A percentile compares a stretch with the other conserved stretches of the same genome.
These are phyloP conservation scores for Tetranychus piercei DNA, from an alignment of 2,888 invertebrate species.

Conservation along the genomic window DNA sequence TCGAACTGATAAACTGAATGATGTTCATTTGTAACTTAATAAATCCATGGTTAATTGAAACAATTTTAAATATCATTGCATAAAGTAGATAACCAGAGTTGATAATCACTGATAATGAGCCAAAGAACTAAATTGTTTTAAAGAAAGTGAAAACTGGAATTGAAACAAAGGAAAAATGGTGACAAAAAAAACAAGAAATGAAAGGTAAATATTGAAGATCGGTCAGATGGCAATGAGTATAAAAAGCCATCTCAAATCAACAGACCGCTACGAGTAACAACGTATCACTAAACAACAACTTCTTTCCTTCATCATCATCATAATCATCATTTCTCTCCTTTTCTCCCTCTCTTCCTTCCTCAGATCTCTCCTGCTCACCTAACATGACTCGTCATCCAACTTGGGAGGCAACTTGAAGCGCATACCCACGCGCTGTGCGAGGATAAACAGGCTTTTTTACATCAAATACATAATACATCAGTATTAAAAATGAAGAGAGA, in stretches of 20 bases:
- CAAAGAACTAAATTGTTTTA: neutral
- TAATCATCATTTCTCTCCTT: neutral
- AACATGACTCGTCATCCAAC: neutral
- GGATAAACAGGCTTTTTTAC: neutral
- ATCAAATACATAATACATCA: neutral
- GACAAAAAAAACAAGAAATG: neutral
- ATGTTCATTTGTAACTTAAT: neutral
- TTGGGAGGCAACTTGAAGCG: neutral
- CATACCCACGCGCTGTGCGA: neutral
- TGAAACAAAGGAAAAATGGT: neutral
- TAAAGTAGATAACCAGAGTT: neutral
- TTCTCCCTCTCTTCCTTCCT: slow-evolving; percentile 10
- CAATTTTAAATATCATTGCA: neutral
- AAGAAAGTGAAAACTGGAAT: neutral
- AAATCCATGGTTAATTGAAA: neutral
- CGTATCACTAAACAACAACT: neutral
- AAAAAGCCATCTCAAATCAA: neutral
- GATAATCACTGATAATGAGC: neutral
- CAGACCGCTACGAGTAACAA: slow-evolving; percentile 6
- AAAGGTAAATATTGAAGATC: slow-evolving; percentile 2
- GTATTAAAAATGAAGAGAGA: neutral
- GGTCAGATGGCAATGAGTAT: neutral
- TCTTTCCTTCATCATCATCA: neutral
- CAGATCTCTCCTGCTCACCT: slow-evolving; percentile 8
- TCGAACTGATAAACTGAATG: neutral